phyloP scores from a whole-genome alignment of 2,797 vertebrate genomes.

The Platyrinchus mystaceus region DNA sequence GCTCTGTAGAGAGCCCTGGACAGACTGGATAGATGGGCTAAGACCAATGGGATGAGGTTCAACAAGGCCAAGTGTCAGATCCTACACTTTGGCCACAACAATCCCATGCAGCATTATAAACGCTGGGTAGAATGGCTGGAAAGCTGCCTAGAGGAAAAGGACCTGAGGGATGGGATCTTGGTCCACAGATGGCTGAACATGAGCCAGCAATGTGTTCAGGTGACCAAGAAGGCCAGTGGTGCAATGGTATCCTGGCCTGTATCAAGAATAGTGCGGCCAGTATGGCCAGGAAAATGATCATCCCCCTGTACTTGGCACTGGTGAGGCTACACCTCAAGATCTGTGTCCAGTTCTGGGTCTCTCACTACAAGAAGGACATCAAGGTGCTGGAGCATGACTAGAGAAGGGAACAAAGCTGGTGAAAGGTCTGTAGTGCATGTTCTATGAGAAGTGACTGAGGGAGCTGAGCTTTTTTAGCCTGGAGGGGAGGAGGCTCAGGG shows the following conservation, averaged over 20 bases:
- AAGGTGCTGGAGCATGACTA: too few relatives aligned
- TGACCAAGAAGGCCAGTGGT: background rate
- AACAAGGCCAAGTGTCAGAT: background rate
- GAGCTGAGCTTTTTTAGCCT: background rate
- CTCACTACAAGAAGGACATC: background rate
- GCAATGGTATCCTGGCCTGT: background rate
- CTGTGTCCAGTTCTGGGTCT: background rate
- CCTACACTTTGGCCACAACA: fast-evolving
- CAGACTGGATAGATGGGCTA: background rate
- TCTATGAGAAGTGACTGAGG: fast-evolving
- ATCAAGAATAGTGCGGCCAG: background rate
- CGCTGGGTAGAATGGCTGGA: background rate
- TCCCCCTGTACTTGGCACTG: background rate
- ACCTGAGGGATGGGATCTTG: fast-evolving
- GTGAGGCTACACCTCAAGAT: fast-evolving
- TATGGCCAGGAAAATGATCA: background rate
- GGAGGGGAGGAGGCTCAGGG: background rate
- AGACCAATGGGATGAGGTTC: background rate
- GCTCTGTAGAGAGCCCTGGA: background rate
- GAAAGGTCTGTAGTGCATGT: background rate
- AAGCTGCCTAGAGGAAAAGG: background rate
- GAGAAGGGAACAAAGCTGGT: background rate
- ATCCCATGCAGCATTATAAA: too few relatives aligned
- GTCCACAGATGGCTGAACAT: background rate
- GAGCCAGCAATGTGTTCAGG: background rate